These are phyloP conservation scores for Temnothorax unifasciatus DNA, from an alignment of 2,888 invertebrate genomes.

Conservation along the genomic window DNA sequence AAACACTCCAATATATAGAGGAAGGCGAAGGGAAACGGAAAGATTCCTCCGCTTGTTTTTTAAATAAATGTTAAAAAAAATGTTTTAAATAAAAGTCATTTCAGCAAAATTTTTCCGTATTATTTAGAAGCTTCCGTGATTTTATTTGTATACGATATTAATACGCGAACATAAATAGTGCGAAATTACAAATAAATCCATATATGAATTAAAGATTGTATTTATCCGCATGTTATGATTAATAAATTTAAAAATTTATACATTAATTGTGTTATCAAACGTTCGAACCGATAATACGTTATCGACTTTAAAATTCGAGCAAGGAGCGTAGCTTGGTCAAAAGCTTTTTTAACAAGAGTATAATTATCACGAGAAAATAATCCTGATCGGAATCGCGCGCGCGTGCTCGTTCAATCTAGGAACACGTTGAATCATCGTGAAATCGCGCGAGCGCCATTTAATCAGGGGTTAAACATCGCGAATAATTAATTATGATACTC, in stretches of 20 bases:
- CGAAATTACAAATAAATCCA: background rate
- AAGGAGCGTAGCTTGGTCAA: background rate
- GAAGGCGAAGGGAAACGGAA: too few relatives aligned
- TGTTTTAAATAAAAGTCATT: background rate
- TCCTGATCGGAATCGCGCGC: background rate
- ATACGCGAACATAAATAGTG: background rate
- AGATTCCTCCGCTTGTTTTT: background rate
- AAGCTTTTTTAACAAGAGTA: background rate
- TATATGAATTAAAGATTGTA: background rate
- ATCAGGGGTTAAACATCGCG: conserved; percentile 38
- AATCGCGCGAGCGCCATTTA: conserved; percentile 30
- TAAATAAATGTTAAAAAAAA: background rate
- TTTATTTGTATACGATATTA: background rate
- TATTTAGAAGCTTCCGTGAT: background rate
- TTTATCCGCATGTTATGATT: background rate
- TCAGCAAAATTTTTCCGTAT: background rate
- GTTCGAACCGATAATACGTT: background rate
- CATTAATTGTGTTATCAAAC: background rate
- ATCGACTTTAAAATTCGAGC: background rate
- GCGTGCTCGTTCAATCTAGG: background rate
- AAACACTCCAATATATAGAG: background rate
- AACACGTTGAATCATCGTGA: conserved; percentile 25
- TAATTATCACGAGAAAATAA: conserved; percentile 12
- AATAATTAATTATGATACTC: conserved; percentile 60
- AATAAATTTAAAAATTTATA: background rate